Conservation (phyloP, 1,140 invertebrate species). For the Bacillus rossius region DNA sequence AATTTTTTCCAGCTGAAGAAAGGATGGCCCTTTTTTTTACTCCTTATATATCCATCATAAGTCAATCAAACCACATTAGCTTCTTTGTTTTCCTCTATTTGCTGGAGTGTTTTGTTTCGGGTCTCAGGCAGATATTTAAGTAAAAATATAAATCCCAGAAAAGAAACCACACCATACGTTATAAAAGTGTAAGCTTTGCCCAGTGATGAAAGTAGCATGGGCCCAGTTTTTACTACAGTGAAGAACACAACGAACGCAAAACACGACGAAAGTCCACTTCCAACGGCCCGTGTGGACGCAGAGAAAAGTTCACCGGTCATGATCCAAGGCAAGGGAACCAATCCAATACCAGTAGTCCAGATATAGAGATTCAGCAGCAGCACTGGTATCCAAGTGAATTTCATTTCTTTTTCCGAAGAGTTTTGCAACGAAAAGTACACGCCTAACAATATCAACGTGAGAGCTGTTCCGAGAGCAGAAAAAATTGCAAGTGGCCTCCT, state of each 20-base stretch:
- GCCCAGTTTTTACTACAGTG: slow-evolving; percentile 62
- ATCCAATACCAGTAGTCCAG: slow-evolving; percentile 49
- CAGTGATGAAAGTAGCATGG: slow-evolving; percentile 50
- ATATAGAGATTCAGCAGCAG: slow-evolving; percentile 50
- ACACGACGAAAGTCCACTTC: slow-evolving; percentile 55
- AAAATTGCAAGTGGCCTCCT: slow-evolving; percentile 50
- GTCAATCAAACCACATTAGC: too few relatives aligned
- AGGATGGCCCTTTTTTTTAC: too few relatives aligned
- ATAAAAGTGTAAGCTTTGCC: slow-evolving; percentile 58
- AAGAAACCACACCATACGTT: slow-evolving; percentile 57
- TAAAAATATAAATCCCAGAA: slow-evolving; percentile 56
- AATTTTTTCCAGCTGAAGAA: too few relatives aligned
- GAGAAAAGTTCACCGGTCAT: slow-evolving; percentile 60
- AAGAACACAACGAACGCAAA: slow-evolving; percentile 62
- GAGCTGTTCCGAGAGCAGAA: slow-evolving; percentile 50
- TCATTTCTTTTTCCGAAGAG: slow-evolving; percentile 32
- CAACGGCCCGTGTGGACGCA: slow-evolving; percentile 47
- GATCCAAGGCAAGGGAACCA: slow-evolving; percentile 62
- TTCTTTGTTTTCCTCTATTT: slow-evolving; percentile 52
- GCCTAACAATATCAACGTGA: slow-evolving; percentile 47
- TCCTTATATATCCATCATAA: too few relatives aligned
- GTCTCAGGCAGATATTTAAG: slow-evolving; percentile 71
- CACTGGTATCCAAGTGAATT: slow-evolving; percentile 46
- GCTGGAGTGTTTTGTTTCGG: slow-evolving; percentile 67
- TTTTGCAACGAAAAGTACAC: slow-evolving; percentile 22